phyloP scores from a whole-genome alignment of 2,888 invertebrate genomes.

The Vesta saturnalis region DNA sequence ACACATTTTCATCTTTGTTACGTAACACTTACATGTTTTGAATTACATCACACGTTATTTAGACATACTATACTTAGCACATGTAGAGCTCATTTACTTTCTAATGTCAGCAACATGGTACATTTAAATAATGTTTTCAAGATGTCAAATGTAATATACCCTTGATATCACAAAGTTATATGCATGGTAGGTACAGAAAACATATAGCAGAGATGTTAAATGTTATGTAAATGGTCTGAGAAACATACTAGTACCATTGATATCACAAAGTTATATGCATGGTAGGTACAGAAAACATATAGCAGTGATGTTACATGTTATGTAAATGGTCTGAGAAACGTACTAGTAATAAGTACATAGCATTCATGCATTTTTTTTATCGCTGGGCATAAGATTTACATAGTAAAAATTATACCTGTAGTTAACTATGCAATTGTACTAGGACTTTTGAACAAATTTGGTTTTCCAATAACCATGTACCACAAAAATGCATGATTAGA shows the following conservation, averaged over 20 bases:
- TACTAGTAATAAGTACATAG: not conserved
- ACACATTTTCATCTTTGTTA: no score
- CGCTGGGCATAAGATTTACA: not conserved
- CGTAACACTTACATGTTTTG: no score
- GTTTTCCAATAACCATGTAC: not conserved
- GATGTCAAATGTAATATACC: not conserved
- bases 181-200: no score
- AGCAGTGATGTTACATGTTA: not conserved
- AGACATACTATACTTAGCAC: slow-evolving; percentile 2
- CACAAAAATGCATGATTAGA: slow-evolving; percentile 2
- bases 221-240: no score
- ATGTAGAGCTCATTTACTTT: slow-evolving; percentile 1
- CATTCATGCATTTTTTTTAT: not conserved
- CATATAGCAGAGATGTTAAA: no score
- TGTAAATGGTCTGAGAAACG: slow-evolving; percentile 5
- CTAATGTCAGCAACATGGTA: slow-evolving; percentile 5
- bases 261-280: slow-evolving; percentile 3
- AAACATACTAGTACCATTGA: no score
- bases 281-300: slow-evolving; percentile 3
- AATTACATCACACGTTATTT: no score
- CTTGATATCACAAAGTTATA: no score
- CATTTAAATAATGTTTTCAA: slow-evolving; percentile 2
- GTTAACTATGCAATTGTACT: not conserved
- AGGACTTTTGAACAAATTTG: slow-evolving; percentile 4
- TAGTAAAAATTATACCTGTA: not conserved